Evolutionary conservation across 2,797 vertebrate species (phyloP).

Genomic region (Halcyon smyrnensis): DNA sequence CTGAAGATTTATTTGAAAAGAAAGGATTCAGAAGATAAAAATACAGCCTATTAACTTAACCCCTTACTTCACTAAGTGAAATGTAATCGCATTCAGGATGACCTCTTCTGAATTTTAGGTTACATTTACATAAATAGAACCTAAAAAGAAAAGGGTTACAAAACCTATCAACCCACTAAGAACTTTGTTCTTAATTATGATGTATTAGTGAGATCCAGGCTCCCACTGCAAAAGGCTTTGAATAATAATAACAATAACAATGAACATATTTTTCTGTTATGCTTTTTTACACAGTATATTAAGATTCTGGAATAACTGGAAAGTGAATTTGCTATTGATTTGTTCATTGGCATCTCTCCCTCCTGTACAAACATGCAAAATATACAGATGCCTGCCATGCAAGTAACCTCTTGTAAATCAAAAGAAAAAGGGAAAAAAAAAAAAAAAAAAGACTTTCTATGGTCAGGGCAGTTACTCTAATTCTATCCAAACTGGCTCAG

Average conservation of each 20-base stretch:
- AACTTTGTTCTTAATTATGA: not conserved
- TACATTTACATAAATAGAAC: not conserved
- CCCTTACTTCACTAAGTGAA: not conserved
- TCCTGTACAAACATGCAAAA: not conserved
- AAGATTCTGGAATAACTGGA: not conserved
- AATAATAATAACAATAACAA: not conserved
- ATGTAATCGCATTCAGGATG: not conserved
- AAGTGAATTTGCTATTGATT: not conserved
- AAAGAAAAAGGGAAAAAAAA: not conserved
- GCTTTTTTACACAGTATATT: conserved; percentile 4
- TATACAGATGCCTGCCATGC: not conserved
- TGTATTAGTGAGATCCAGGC: not conserved
- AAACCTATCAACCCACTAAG: not conserved
- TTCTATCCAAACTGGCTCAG: not conserved
- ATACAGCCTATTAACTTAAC: conserved; percentile 6
- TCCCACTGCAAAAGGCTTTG: not conserved
- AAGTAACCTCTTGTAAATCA: not conserved
- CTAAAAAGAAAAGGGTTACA: not conserved
- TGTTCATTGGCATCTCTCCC: not conserved
- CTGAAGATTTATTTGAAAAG: conserved; percentile 51
- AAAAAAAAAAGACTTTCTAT: not conserved
- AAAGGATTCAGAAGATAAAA: not conserved
- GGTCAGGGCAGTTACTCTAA: not conserved
- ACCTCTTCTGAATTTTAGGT: not conserved
- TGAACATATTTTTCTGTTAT: not conserved